Percentiles rank a stretch among this genome's conserved stretches.
These are phyloP conservation scores for Heterodera filipjevi DNA, from an alignment of 2,888 invertebrate species.

Conservation along the genomic window DNA sequence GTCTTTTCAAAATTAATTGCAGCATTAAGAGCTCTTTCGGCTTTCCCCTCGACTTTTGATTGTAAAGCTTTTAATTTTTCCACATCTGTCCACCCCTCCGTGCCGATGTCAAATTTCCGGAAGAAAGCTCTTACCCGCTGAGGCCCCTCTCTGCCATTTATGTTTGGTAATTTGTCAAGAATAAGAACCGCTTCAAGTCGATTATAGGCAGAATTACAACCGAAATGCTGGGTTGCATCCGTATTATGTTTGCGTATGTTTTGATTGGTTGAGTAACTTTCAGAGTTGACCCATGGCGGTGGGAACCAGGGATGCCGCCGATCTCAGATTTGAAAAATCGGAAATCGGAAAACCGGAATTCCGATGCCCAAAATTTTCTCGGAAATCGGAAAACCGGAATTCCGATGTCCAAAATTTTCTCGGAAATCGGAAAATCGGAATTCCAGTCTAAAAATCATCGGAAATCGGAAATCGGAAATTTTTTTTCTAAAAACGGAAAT, in stretches of 20 bases:
- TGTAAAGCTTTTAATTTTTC: background rate
- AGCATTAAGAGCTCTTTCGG: slow-evolving; percentile 14
- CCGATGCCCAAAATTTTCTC: too few species aligned
- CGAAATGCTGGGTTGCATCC: background rate
- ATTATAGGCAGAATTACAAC: background rate
- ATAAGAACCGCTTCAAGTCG: background rate
- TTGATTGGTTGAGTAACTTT: background rate
- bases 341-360: too few species aligned
- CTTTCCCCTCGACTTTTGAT: slow-evolving; percentile 14
- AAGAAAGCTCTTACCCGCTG: slow-evolving; percentile 3
- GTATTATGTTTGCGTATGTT: background rate
- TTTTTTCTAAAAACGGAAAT: too few species aligned
- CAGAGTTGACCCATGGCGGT: too few species aligned
- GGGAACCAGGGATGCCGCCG: too few species aligned
- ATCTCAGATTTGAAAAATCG: too few species aligned
- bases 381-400: too few species aligned
- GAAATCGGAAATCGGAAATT: too few species aligned
- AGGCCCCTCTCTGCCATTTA: background rate
- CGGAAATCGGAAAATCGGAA: too few species aligned
- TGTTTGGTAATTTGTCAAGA: background rate
- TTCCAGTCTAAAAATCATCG: too few species aligned
- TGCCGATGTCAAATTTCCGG: background rate
- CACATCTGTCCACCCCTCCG: background rate
- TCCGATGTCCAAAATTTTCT: too few species aligned
- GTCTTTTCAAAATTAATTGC: background rate